phyloP scores from a whole-genome alignment of 2,888 invertebrate species.

The Dryomyza anilis region DNA sequence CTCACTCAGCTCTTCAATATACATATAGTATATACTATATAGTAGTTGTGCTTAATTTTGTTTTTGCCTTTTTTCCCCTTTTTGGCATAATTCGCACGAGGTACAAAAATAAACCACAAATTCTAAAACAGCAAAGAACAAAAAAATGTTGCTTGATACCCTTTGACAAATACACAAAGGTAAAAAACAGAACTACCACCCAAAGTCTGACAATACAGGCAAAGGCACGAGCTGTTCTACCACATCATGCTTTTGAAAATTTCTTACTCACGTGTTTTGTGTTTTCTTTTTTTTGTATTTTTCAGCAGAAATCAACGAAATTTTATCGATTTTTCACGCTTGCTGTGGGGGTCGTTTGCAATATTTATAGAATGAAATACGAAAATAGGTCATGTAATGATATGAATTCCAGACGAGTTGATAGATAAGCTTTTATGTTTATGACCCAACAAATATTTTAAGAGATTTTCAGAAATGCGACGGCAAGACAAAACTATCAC shows the following conservation, averaged over 20 bases:
- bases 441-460: no score
- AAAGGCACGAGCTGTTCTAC: not conserved
- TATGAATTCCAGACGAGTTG: not conserved
- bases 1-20: no score
- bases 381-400: conserved; percentile 1
- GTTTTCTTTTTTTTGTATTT: not conserved
- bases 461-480: no score
- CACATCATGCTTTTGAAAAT: not conserved
- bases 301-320: not conserved
- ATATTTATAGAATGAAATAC: not conserved
- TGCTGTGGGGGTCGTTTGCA: not conserved
- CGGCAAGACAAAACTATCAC: no score
- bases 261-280: not conserved
- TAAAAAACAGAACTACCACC: not conserved
- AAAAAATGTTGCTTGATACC: no score
- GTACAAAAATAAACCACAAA: no score
- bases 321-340: not conserved
- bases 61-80: not conserved
- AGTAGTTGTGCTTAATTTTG: not conserved
- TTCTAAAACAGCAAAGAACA: not conserved
- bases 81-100: not conserved
- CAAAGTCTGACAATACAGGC: not conserved
- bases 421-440: no score
- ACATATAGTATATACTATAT: no score
- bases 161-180: not conserved